phyloP scores from a whole-genome alignment of 2,797 vertebrate species.

The Dromococcyx pavoninus region DNA sequence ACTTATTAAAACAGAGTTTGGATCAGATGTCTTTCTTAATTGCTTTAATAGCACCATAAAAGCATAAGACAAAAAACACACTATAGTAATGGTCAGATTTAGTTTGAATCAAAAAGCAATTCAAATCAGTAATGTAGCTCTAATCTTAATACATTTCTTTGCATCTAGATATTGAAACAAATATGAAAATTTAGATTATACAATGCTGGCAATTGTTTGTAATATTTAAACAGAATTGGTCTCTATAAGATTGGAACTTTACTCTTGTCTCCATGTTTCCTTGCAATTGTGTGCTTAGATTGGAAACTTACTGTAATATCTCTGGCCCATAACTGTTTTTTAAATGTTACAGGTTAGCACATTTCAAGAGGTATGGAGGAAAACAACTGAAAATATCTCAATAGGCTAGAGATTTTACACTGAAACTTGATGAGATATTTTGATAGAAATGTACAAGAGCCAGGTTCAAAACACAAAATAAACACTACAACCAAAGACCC shows the following conservation, averaged over 20 bases:
- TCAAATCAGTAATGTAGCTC: not conserved
- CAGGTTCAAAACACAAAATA: slow-evolving; percentile 57
- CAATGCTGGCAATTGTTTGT: not conserved
- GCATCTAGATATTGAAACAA: slow-evolving; percentile 30
- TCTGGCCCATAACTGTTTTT: not conserved
- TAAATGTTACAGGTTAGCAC: not conserved
- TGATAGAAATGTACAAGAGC: slow-evolving; percentile 46
- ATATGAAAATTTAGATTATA: not conserved
- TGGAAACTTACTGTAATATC: not conserved
- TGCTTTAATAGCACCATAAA: slow-evolving; percentile 32
- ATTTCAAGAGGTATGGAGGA: not conserved
- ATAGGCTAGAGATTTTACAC: slow-evolving; percentile 16
- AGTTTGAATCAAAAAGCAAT: slow-evolving; percentile 1
- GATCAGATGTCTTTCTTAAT: slow-evolving; percentile 20
- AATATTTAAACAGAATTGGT: not conserved
- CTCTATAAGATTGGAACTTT: not conserved
- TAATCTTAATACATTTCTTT: slow-evolving; percentile 8
- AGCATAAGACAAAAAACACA: slow-evolving; percentile 20
- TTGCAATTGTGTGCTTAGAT: not conserved
- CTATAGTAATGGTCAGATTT: not conserved
- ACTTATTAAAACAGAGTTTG: slow-evolving; percentile 25
- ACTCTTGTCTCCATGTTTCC: not conserved
- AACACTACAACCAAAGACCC: slow-evolving; percentile 15
- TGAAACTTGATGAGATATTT: slow-evolving; percentile 46
- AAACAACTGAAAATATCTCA: slow-evolving; percentile 10